These are phyloP conservation scores for Rostratula benghalensis DNA, from an alignment of 2,113 vertebrate species.

Conservation along the genomic window DNA sequence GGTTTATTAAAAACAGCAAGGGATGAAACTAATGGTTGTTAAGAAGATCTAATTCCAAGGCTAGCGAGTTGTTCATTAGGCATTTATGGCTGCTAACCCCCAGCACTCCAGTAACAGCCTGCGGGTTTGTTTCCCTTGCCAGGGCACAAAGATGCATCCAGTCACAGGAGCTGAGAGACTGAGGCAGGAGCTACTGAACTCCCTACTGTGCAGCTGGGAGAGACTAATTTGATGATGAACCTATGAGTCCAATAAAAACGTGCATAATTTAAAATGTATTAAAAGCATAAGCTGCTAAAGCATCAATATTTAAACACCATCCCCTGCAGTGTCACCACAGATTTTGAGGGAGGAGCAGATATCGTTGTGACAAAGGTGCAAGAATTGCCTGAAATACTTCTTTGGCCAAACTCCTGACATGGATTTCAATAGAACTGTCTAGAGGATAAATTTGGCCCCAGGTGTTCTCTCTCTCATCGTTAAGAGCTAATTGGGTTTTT, in stretches of 20 bases:
- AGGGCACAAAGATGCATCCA: background rate
- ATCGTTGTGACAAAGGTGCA: background rate
- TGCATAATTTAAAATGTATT: conserved; percentile 46
- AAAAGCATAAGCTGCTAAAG: conserved; percentile 33
- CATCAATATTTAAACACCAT: conserved; percentile 50
- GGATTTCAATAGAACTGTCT: background rate
- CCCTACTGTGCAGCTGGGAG: background rate
- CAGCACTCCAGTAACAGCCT: background rate
- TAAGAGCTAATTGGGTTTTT: background rate
- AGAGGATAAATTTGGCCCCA: background rate
- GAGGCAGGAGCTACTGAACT: background rate
- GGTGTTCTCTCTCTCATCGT: background rate
- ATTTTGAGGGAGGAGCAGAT: background rate
- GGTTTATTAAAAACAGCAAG: background rate
- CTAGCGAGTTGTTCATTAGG: background rate
- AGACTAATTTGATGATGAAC: background rate
- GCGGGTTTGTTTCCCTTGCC: conserved; percentile 3
- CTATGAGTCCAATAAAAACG: conserved; percentile 1
- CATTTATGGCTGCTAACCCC: background rate
- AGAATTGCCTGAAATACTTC: background rate
- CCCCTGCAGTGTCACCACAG: background rate
- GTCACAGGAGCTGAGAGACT: background rate
- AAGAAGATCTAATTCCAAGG: conserved; percentile 26
- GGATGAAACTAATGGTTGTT: conserved; percentile 30
- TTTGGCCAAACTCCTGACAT: background rate